A percentile compares a stretch with the other conserved stretches of the same genome.
Conservation (phyloP, 2,797 vertebrate genomes). For the Pipistrellus pipistrellus region DNA sequence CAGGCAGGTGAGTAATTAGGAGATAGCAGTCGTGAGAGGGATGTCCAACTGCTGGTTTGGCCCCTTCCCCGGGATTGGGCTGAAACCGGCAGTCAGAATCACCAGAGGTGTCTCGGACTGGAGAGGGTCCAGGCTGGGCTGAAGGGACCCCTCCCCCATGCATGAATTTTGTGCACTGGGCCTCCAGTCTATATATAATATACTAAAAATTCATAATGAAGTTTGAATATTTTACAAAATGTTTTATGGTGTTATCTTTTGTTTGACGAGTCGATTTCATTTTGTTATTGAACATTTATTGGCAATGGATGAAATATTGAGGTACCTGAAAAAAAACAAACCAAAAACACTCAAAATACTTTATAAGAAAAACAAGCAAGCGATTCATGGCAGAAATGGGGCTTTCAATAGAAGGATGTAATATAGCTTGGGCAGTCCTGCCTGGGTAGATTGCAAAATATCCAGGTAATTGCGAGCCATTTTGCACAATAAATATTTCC, state of each 20-base stretch:
- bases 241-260: background rate
- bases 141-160: too few relatives aligned
- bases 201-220: conserved; percentile 46
- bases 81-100: too few relatives aligned
- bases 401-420: background rate
- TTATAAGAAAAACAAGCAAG: conserved; percentile 17
- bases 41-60: too few relatives aligned
- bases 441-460: background rate
- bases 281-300: conserved; percentile 35
- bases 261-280: background rate
- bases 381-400: background rate
- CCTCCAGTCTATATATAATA: background rate
- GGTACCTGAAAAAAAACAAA: background rate
- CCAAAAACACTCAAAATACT: background rate
- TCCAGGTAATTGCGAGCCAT: background rate
- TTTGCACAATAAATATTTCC: conserved; percentile 1
- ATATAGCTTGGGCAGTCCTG: background rate
- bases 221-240: conserved; percentile 1
- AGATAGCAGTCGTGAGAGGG: too few relatives aligned
- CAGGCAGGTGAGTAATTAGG: too few relatives aligned
- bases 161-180: too few relatives aligned
- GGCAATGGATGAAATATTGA: background rate
- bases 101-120: too few relatives aligned
- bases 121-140: too few relatives aligned
- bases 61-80: too few relatives aligned